A percentile compares a stretch with the other conserved stretches of the same genome.
phyloP scores from a whole-genome alignment of 2,888 invertebrate species.

The Tenthredo distinguenda region DNA sequence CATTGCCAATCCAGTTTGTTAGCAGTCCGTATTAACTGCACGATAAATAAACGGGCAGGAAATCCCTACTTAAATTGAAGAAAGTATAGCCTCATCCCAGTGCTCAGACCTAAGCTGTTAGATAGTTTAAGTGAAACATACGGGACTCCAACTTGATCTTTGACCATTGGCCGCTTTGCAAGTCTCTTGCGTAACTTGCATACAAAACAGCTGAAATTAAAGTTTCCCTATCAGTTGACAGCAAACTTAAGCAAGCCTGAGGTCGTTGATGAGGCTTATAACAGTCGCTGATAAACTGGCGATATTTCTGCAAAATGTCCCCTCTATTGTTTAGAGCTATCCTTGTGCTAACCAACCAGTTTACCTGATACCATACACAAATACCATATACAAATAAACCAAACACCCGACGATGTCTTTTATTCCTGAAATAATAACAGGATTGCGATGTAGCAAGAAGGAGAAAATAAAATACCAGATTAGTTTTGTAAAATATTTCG shows the following conservation, averaged over 20 bases:
- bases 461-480: neutral
- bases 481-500: neutral
- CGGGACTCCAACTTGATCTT: slow-evolving; percentile 28
- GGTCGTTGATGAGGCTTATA: neutral
- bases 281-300: neutral
- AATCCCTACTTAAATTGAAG: neutral
- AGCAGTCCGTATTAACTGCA: neutral
- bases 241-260: neutral
- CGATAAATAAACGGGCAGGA: neutral
- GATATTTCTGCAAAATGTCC: neutral
- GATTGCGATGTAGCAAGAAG: neutral
- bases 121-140: neutral
- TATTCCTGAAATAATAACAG: neutral
- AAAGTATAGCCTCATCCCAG: neutral
- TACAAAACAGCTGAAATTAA: neutral
- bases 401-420: neutral
- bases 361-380: no score
- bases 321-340: neutral
- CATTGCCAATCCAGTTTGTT: neutral
- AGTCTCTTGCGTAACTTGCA: neutral
- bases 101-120: neutral
- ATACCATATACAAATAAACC: neutral
- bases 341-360: neutral
- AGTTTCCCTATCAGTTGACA: neutral
- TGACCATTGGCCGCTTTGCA: slow-evolving; percentile 7